Conservation (phyloP, 2,113 vertebrate genomes). For the Colistium nudipinnis region DNA sequence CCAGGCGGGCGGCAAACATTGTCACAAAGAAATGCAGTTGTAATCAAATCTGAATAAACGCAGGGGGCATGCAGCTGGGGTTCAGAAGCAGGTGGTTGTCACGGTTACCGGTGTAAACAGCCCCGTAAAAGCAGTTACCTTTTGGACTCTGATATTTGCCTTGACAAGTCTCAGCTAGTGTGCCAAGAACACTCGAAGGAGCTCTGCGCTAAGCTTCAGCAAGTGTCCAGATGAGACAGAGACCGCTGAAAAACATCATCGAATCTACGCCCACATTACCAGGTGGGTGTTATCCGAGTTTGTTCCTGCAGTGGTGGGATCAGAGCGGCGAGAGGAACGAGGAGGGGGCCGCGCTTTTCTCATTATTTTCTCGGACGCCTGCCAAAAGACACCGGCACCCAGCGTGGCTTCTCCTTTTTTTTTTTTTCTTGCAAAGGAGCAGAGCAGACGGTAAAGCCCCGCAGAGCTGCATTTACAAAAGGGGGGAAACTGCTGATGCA, state of each 20-base stretch:
- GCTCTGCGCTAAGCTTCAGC: neutral
- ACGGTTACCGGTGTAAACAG: slow-evolving; percentile 24
- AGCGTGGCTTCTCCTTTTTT: slow-evolving; percentile 16
- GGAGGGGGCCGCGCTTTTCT: slow-evolving; percentile 45
- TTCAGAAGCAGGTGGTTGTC: slow-evolving; percentile 29
- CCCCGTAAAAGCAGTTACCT: slow-evolving; percentile 3
- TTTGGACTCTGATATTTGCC: slow-evolving; percentile 29
- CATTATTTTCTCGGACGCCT: slow-evolving; percentile 55
- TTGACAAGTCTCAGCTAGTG: slow-evolving; percentile 19
- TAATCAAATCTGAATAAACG: slow-evolving; percentile 16
- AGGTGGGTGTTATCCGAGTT: slow-evolving; percentile 22
- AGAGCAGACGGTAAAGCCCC: slow-evolving; percentile 60
- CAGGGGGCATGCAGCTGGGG: neutral
- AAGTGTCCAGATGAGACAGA: slow-evolving; percentile 18
- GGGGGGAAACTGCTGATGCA: slow-evolving; percentile 48
- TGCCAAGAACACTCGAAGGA: neutral
- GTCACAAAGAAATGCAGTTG: neutral
- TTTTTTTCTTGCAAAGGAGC: slow-evolving; percentile 30
- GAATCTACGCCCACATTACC: slow-evolving; percentile 38
- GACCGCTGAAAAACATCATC: slow-evolving; percentile 11
- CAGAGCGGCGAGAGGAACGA: neutral
- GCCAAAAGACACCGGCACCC: slow-evolving; percentile 51
- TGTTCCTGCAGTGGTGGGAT: neutral
- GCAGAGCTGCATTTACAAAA: slow-evolving; percentile 17
- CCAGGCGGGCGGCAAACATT: neutral